A percentile compares a stretch with the other conserved stretches of the same genome.
These are phyloP conservation scores for Leptopilina drosophilae DNA, from an alignment of 2,888 invertebrate genomes.

Conservation along the genomic window DNA sequence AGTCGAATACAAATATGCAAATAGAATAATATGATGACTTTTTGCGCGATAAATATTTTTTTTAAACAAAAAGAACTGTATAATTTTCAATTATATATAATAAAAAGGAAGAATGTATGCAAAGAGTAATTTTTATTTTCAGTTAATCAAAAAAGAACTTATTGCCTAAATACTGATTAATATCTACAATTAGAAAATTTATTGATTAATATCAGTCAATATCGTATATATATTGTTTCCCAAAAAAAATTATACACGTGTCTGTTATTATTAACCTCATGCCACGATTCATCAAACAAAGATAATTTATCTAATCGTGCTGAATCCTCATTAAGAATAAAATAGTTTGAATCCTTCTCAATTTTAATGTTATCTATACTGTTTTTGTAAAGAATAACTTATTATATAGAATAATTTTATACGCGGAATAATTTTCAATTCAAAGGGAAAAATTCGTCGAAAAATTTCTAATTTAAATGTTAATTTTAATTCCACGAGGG, in stretches of 20 bases:
- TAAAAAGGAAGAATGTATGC: no score
- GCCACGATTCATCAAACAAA: conserved; percentile 11
- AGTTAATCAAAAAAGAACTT: not conserved
- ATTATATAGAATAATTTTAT: no score
- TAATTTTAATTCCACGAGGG: no score
- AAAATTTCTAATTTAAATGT: no score
- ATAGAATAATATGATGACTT: no score
- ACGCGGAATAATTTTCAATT: no score
- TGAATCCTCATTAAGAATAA: conserved; percentile 9
- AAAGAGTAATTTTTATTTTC: not conserved
- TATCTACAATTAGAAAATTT: not conserved
- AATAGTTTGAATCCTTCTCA: not conserved
- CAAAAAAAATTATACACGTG: not conserved
- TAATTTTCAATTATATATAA: no score
- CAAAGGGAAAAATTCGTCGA: no score
- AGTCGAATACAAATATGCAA: no score
- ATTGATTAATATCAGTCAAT: not conserved
- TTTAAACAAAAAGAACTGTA: no score
- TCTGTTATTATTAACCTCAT: conserved; percentile 15
- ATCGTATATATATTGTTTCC: not conserved
- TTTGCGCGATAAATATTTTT: no score
- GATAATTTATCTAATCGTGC: conserved; percentile 26
- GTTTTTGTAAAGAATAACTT: no score
- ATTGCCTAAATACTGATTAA: not conserved
- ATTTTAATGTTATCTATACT: not conserved